Evolutionary conservation across 92 coral and sea anemone species (phyloP).

Genomic region (Ricordea florida): DNA sequence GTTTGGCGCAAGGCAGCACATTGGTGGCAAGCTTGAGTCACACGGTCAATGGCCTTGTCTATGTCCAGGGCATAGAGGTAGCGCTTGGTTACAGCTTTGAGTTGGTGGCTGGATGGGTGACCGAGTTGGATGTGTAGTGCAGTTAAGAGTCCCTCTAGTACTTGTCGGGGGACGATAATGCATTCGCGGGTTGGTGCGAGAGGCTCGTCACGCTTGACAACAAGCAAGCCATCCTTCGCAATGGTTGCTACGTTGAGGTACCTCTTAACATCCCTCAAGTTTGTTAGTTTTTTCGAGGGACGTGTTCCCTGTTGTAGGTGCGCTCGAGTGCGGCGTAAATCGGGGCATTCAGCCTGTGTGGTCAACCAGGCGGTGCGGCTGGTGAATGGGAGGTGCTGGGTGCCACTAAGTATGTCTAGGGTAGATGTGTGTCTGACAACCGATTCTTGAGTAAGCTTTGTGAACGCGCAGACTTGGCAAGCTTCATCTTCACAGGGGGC

Average conservation of each 20-base stretch:
- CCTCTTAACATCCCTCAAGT: conserved; percentile 2
- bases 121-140: too few relatives aligned
- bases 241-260: background rate
- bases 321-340: too few relatives aligned
- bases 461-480: conserved; percentile 50
- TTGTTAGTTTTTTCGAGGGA: background rate
- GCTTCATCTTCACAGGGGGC: conserved; percentile 8
- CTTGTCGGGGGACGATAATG: conserved; percentile 11
- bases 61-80: conserved; percentile 3
- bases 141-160: conserved; percentile 3
- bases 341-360: background rate
- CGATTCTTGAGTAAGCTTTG: conserved; percentile 28
- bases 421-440: conserved; percentile 45
- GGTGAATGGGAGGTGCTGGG: conserved; percentile 36
- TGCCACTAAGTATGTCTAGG: conserved; percentile 35
- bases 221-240: background rate
- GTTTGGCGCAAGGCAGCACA: conserved; percentile 7
- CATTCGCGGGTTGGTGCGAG: background rate
- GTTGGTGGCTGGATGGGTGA: conserved; percentile 14
- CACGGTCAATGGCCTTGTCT: conserved; percentile 1
- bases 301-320: background rate
- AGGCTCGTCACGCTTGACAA: background rate
- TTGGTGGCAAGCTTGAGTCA: background rate
- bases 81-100: background rate
- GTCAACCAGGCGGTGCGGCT: conserved; percentile 9